phyloP scores from a whole-genome alignment of 2,113 vertebrate species.

The Alces alces region DNA sequence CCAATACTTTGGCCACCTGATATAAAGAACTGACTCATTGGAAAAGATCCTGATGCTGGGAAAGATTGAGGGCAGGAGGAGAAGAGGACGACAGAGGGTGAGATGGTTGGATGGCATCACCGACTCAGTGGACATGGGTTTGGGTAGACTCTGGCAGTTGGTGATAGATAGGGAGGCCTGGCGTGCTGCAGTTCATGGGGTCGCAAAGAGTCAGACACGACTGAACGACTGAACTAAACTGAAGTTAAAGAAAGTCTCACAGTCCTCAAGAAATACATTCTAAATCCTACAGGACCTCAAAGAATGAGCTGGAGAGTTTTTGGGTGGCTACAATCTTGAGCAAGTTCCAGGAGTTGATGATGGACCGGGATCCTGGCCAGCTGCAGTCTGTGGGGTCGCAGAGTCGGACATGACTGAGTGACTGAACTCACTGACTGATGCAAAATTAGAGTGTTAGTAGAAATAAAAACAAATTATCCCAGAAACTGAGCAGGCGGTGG shows the following conservation, averaged over 20 bases:
- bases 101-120: neutral
- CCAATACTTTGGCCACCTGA: neutral
- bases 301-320: too few relatives aligned
- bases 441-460: neutral
- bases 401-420: fast-evolving
- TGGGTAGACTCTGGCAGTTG: neutral
- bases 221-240: neutral
- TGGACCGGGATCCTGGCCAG: neutral
- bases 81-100: neutral
- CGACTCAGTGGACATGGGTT: neutral
- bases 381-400: neutral
- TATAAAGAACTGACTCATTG: neutral
- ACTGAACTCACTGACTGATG: neutral
- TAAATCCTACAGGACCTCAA: too few relatives aligned
- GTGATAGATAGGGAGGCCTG: neutral
- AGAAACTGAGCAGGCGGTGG: neutral
- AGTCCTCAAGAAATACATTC: too few relatives aligned
- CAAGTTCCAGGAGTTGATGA: neutral
- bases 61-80: neutral
- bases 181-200: neutral
- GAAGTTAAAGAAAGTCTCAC: too few relatives aligned
- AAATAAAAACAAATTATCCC: neutral
- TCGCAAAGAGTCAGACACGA: fast-evolving
- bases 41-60: neutral
- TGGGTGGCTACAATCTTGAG: too few relatives aligned